Evolutionary conservation across 2,797 vertebrate genomes (phyloP), one percentile per base, ranked within the genome.

Genomic region (Moxostoma hubbsi): DNA sequence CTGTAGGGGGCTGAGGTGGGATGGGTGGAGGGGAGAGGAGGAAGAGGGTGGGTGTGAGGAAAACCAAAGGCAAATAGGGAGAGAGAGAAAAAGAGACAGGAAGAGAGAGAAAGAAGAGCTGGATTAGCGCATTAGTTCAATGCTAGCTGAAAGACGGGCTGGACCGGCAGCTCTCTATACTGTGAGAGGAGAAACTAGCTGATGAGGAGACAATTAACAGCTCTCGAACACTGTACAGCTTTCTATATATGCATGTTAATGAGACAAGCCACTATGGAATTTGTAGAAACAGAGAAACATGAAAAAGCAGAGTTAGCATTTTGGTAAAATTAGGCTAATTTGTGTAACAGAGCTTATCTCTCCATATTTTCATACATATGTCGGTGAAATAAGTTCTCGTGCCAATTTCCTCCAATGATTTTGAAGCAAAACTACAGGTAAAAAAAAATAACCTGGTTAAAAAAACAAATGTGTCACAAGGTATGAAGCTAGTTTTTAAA

Each of bases 1-100:
- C 95, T 92, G 90, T 98, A 98, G 65, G 91, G 89, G 65, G 96
- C 98, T 99, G 91, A 10, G 69, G 65, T 55, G 15, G 53, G 79
- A 15, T 59, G 57, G 45, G 16, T 10, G 43, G 62, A 43, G 36
- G 16, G 43, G 16, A 63, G 15, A 43, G 8, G 7, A 15, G 75
- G 51, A 65, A 77, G 45, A 58, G 13, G 61, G 36, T 6, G 49
- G 11, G 43, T 63, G 61, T 3, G 7, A 63, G 45, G 43, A 66
- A 61, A 45, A 72, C 46, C 65, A 71, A 55, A 54, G 49, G 18
- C 68, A 64, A 80, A 16, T 24, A 80, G 47, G 57, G 62, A 11
- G 7, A 50, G 7, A 50, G 9, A 18, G 10, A 57, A 10, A 47
- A n/a, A 64, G 11, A 84, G 15, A 16, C 13, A 77, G 54, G 62